These are phyloP conservation scores for Halcyon chelicuti DNA, from an alignment of 2,797 vertebrate genomes.

Conservation along the genomic window DNA sequence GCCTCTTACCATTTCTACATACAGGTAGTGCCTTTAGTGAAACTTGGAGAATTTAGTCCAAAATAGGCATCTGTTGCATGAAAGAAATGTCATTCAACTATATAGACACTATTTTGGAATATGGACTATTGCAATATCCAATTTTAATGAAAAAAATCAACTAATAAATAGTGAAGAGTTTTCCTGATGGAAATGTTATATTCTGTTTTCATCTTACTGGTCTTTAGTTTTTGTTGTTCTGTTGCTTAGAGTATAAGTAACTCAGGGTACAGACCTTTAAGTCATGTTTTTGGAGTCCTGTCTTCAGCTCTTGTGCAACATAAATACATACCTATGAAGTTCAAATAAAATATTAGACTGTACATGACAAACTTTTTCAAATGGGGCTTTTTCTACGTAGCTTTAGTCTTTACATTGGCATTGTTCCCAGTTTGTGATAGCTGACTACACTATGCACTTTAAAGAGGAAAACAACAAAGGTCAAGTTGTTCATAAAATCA, in stretches of 20 bases:
- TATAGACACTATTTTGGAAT: neutral
- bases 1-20: neutral
- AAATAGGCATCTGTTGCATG: neutral
- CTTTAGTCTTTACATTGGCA: slow-evolving; percentile 2
- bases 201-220: neutral
- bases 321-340: neutral
- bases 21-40: neutral
- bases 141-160: neutral
- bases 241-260: neutral
- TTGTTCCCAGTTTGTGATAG: neutral
- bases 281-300: neutral
- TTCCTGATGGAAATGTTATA: neutral
- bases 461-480: slow-evolving; percentile 55
- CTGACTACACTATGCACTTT: neutral
- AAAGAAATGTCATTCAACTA: neutral
- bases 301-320: neutral
- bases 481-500: slow-evolving; percentile 68
- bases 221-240: neutral
- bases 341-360: neutral
- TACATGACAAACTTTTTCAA: neutral
- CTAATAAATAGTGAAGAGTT: neutral
- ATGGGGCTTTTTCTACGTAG: neutral
- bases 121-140: neutral
- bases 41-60: neutral
- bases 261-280: neutral